Percentiles rank a stretch among this genome's conserved stretches.
These are phyloP conservation scores for Dolichomitus sp. DNA, from an alignment of 2,888 invertebrate species.

Conservation along the genomic window DNA sequence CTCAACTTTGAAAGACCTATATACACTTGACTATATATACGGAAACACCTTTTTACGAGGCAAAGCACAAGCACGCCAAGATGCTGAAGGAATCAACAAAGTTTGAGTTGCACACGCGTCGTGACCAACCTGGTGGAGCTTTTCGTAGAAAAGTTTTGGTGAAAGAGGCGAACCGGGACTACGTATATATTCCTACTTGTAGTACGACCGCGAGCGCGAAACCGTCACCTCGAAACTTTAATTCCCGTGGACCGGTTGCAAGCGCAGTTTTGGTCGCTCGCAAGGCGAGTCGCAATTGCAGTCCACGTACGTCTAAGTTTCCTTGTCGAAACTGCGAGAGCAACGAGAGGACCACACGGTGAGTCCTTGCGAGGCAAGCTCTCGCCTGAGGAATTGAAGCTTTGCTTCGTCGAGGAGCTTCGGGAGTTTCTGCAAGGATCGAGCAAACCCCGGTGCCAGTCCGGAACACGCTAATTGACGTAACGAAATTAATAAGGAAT, in stretches of 20 bases:
- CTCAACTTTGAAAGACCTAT: conserved; percentile 25
- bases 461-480: conserved; percentile 67
- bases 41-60: conserved; percentile 30
- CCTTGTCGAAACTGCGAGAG: conserved; percentile 39
- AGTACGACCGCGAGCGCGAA: conserved; percentile 40
- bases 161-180: conserved; percentile 27
- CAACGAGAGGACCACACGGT: conserved; percentile 7
- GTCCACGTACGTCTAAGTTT: conserved; percentile 48
- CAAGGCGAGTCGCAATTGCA: conserved; percentile 34
- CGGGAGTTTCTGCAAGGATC: conserved; percentile 61
- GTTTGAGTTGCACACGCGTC: conserved; percentile 47
- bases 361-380: conserved; percentile 8
- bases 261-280: conserved; percentile 38
- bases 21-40: not conserved
- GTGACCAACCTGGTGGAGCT: conserved; percentile 43
- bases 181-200: not conserved
- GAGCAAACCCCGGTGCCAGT: conserved; percentile 44
- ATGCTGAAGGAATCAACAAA: conserved; percentile 43
- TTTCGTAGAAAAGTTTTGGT: conserved; percentile 45
- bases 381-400: conserved; percentile 53
- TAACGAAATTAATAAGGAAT: conserved; percentile 68
- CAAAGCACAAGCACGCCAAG: conserved; percentile 32
- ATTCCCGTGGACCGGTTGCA: conserved; percentile 54
- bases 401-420: conserved; percentile 51
- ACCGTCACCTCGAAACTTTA: conserved; percentile 66